Base-by-base conservation (phyloP, 2,797 vertebrate genomes). In the Myripristis murdjan region DNA sequence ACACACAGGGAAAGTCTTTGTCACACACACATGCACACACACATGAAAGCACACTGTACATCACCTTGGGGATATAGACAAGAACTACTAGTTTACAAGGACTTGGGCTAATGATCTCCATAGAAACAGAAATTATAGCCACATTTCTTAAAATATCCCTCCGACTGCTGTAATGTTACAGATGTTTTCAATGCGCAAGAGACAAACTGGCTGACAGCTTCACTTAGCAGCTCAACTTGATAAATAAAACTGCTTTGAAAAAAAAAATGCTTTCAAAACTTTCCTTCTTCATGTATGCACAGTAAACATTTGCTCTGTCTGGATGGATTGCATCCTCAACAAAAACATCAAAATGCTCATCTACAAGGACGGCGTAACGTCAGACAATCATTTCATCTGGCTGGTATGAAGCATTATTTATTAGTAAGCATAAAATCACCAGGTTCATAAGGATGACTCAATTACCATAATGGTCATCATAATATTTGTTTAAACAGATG, bases 101-200 rank as follows among this genome's bases (percentile, higher is more conserved):
- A 75, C n/a, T 24, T 66, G 33, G 51, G 56, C 43, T 79, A 76
- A 80, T 90, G 68, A 89, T 80, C 73, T 74, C 77, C 75, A 79
- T 81, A 78, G 83, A 74, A 89, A 91, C 87, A 71, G 64, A 83
- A 79, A 80, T 75, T 12, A 71, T 54, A 61, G 49, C 56, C 58
- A 82, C 18, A 12, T 52, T 70, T 87, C 78, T 83, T 74, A 89
- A 90, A 91, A 86, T 85, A 90, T 61, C 59, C 73, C 75, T 82
- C 37, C 53, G 77, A 20, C 53, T 20, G 46, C 51, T 60, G 46
- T 56, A 64, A 53, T 75, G 44, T 64, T 77, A 64, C 54, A 82
- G 81, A 83, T 82, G 79, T 78, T 83, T 75, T 70, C 51, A 31
- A 47, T 58, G 58, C 64, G 24, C 59, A 47, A 63, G 20, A 68